Conservation (phyloP, 2,113 vertebrate species). For the Osmerus eperlanus region DNA sequence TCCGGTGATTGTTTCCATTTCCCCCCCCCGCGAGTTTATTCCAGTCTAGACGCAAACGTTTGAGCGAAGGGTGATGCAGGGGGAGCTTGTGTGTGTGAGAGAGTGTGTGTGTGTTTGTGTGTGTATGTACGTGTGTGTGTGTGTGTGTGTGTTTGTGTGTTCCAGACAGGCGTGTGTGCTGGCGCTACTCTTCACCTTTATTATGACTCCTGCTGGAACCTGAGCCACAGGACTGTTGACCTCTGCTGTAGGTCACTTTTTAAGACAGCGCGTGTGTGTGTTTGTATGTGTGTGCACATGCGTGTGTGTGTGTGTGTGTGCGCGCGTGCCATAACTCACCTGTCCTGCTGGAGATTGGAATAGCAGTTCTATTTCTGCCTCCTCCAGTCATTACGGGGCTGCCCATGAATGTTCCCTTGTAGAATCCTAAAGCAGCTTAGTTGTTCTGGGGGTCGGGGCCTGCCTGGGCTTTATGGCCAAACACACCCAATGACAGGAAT, state of each 20-base stretch:
- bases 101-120: no score
- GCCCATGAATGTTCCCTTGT: constrained; percentile 18
- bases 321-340: not conserved
- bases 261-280: not conserved
- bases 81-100: no score
- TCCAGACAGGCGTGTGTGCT: not conserved
- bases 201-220: constrained; percentile 25
- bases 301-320: not conserved
- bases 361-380: constrained; percentile 35
- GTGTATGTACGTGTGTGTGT: no score
- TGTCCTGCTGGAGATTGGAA: constrained; percentile 15
- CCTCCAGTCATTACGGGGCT: constrained; percentile 32
- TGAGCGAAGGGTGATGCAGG: no score
- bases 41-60: no score
- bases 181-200: constrained; percentile 50
- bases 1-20: not conserved
- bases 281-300: not conserved
- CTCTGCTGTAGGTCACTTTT: constrained; percentile 41
- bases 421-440: constrained; percentile 10
- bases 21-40: no score
- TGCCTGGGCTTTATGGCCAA: not conserved
- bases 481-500: constrained; percentile 1
- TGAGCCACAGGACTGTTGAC: constrained; percentile 33
- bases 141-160: no score
- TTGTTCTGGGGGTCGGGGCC: not conserved